Percentiles rank a stretch among this genome's conserved stretches.
phyloP scores from a whole-genome alignment of 1,140 invertebrate genomes.

The Ceratina australensis region DNA sequence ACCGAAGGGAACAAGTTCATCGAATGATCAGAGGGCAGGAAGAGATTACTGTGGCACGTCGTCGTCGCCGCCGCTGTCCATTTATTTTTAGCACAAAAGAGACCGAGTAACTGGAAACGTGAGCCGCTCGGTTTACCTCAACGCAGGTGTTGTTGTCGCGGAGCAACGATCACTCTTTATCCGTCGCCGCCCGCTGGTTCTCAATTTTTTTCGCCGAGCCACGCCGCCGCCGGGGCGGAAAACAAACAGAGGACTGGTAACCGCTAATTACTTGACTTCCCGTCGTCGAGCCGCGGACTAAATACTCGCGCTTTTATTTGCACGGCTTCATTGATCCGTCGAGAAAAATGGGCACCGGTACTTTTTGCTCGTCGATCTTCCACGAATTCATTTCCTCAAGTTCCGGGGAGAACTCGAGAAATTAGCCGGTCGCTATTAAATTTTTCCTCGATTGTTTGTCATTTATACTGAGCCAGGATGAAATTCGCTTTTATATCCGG shows the following conservation, averaged over 20 bases:
- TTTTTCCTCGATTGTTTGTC: too few species aligned
- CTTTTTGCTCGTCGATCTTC: neutral
- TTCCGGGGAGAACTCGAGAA: too few species aligned
- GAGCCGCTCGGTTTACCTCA: constrained; percentile 7
- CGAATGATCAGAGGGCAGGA: neutral
- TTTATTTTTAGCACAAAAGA: constrained; percentile 33
- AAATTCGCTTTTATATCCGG: too few species aligned
- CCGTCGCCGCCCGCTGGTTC: neutral
- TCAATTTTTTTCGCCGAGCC: constrained; percentile 24
- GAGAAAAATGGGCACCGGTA: neutral
- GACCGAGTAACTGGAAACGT: neutral
- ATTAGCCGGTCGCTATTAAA: too few species aligned
- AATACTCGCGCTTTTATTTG: constrained; percentile 16
- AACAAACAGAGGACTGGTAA: constrained; percentile 25
- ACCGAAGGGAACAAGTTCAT: neutral
- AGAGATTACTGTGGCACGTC: constrained; percentile 2
- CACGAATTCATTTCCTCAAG: neutral
- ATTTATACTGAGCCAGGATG: too few species aligned
- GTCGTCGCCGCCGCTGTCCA: neutral
- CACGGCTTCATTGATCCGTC: constrained; percentile 22
- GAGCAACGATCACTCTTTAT: constrained; percentile 32
- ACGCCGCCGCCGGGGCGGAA: neutral
- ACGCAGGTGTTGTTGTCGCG: constrained; percentile 13
- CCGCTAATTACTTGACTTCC: constrained; percentile 44
- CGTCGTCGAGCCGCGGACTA: neutral